Base-by-base conservation (phyloP, 1,140 invertebrate genomes). In the Ceratitis capitata region DNA sequence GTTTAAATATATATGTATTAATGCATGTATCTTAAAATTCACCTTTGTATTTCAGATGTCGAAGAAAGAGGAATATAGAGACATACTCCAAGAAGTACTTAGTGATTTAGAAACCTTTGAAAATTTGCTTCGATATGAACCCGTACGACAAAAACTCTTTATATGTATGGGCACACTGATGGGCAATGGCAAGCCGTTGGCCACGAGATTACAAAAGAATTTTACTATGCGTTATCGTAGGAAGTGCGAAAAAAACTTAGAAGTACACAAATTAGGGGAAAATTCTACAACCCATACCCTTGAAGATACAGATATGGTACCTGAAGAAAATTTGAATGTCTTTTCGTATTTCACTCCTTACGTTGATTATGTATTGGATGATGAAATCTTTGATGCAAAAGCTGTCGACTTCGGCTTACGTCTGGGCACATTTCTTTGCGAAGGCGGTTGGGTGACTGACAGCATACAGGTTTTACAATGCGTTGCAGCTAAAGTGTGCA, bases 401-500 rank as follows among this genome's bases (percentile, higher is more conserved):
- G 86, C 92, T 23, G 94, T 95, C 84, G 93, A 94, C 87, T 87
- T 94, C 49, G 95, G 94, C 49, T 87, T 95, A 53, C 91, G 92
- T 88, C 87, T 95, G 87, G 96, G 96, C 86, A 94, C 94, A 84
- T 98, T 98, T 92, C 93, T 98, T 1, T 96, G 95, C 88, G 97
- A 98, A 88, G 95, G 95, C n/a, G 96, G 96, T 1, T 97, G 96
- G 95, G 96, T 96, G 92, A 90, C 91, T 42, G 94, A 96, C 88
- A 96, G 96, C 89, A 94, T 96, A 89, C 92, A 93, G 35, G 94
- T 97, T 69, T 92, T 97, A 86, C 78, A 91, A 93, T 84, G 92
- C 93, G 12, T 96, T 95, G 89, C 93, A 89, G 91, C 93, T 74
- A 89, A 12, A 87, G 26, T 86, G 6, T 42, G 61, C 61, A 53